Base-by-base conservation (phyloP, 2,113 vertebrate genomes). In the Rutilus rutilus region DNA sequence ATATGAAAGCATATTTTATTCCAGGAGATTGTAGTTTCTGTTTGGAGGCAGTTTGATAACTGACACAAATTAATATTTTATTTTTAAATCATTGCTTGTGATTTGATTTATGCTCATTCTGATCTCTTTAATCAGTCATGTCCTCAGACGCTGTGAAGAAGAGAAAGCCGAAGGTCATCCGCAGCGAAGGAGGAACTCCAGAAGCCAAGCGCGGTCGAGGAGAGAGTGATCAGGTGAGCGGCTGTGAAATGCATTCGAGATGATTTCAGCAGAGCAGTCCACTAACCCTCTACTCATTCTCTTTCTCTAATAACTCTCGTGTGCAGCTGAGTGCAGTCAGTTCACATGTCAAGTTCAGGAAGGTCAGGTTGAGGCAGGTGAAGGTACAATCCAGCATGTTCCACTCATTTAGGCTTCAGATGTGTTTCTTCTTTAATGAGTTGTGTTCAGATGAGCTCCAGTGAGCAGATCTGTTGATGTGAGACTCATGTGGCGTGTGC, bases 121-220 rank as follows among this genome's bases (percentile, higher is more conserved):
- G 47, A 4, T 62, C 9, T 64, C 39, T 59, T 71, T 79, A 0
- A 69, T 21, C 60, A 85, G 2, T 4, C 5, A 95, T 95, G 94
- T 93, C 94, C 2, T 90, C 97, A 0, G 98, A 99, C 9, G 94
- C 95, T 0, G 91, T 96, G 90, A 98, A 99, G 93, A 99, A 99
- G 87, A 93, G 98, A 84, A 99, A 99, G 80, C 95, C 97, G 17
- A 99, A 99, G 93, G 97, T 99, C 64, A 94, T 98, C 88, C 96
- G 97, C 42, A 97, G 92, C 0, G 97, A 99, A 2, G 96, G 95
- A 54, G 93, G 91, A 8, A 95, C 96, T 0, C 87, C 94, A 0
- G 98, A 99, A 87, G 93, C 93, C 87, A 99, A 98, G 91, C 91
- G 96, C 15, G 92, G 89, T 88, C 95, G 97, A 7, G 93, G 88